These are phyloP conservation scores for Toxotes jaculatrix DNA, from an alignment of 2,113 vertebrate species.

Conservation along the genomic window DNA sequence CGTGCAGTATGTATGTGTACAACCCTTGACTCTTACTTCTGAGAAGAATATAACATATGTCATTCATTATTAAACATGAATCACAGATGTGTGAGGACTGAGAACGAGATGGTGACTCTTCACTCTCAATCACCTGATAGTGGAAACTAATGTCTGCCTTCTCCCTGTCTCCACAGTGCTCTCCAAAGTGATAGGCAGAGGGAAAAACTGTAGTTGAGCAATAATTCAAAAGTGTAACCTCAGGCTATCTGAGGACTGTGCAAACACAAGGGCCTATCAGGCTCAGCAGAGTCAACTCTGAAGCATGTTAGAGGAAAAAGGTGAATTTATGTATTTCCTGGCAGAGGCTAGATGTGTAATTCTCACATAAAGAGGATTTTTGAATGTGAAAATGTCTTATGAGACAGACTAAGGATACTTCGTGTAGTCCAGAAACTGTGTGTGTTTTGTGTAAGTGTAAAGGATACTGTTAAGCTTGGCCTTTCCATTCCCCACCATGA, in stretches of 20 bases:
- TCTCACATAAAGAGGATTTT: conserved; percentile 33
- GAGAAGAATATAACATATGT: conserved; percentile 4
- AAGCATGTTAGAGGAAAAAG: conserved; percentile 40
- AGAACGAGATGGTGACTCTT: conserved; percentile 17
- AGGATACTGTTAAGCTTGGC: background rate
- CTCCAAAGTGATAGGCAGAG: conserved; percentile 44
- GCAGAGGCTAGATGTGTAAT: conserved; percentile 20
- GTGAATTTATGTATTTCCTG: conserved; percentile 66
- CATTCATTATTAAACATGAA: conserved; percentile 52
- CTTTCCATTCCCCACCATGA: conserved; percentile 22
- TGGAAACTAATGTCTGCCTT: conserved; percentile 43
- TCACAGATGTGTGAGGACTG: conserved; percentile 26
- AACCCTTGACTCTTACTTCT: conserved; percentile 26
- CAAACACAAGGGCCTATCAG: conserved; percentile 57
- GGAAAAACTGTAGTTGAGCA: conserved; percentile 34
- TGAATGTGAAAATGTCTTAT: conserved; percentile 6
- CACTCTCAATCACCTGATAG: conserved; percentile 39
- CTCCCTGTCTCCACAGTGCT: conserved; percentile 16
- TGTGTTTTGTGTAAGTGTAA: conserved; percentile 31
- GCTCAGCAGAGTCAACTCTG: conserved; percentile 54
- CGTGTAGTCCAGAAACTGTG: background rate
- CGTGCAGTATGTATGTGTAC: background rate
- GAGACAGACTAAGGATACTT: conserved; percentile 10
- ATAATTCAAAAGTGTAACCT: conserved; percentile 66
- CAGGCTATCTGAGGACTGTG: conserved; percentile 50